These are phyloP conservation scores for Mycteria americana DNA, from an alignment of 2,797 vertebrate species.

Conservation along the genomic window DNA sequence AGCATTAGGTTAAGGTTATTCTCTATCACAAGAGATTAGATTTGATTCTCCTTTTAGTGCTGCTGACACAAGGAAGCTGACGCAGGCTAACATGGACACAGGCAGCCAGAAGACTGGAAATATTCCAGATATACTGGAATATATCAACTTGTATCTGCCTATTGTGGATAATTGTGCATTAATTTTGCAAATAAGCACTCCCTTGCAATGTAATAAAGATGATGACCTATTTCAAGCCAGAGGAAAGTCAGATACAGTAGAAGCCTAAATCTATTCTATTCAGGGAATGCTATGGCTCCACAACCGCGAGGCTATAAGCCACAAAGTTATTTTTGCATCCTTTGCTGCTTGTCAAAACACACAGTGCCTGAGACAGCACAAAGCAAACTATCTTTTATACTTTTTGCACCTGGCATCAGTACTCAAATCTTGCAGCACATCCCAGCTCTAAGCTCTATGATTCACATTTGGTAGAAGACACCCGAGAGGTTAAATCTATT, in stretches of 20 bases:
- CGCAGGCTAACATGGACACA: not conserved
- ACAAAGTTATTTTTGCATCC: not conserved
- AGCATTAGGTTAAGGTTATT: constrained; percentile 37
- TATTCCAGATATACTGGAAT: constrained; percentile 44
- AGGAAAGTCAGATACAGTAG: not conserved
- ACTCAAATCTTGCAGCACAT: not conserved
- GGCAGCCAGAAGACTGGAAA: constrained; percentile 37
- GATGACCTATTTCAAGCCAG: constrained; percentile 25
- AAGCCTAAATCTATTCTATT: not conserved
- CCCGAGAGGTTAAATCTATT: not conserved
- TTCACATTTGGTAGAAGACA: not conserved
- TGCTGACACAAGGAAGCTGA: constrained; percentile 37
- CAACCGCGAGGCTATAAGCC: not conserved
- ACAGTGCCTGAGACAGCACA: not conserved
- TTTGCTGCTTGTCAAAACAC: not conserved
- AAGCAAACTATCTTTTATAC: not conserved
- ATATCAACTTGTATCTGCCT: constrained; percentile 36
- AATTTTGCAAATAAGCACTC: constrained; percentile 56
- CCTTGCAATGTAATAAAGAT: constrained; percentile 42
- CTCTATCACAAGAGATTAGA: constrained; percentile 28
- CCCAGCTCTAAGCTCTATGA: not conserved
- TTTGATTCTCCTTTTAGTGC: constrained; percentile 32
- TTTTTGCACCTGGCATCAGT: not conserved
- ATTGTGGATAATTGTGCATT: constrained; percentile 36
- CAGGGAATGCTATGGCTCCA: not conserved